Conservation (phyloP, 2,797 vertebrate species). For the Anabacerthia variegaticeps region DNA sequence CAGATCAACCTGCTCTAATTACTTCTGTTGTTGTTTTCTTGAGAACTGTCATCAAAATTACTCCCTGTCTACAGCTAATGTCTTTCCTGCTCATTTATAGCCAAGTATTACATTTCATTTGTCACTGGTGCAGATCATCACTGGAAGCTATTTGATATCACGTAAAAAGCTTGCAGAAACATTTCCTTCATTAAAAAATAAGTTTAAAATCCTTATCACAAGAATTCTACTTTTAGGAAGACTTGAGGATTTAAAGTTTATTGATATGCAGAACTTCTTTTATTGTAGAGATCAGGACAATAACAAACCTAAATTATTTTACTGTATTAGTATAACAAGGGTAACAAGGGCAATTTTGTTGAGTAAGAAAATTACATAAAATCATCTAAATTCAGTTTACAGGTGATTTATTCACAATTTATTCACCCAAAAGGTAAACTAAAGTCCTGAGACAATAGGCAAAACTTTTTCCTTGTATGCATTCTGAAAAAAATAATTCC, state of each 20-base stretch:
- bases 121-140: neutral
- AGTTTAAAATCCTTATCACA: neutral
- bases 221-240: neutral
- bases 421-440: neutral
- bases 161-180: neutral
- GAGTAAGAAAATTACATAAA: neutral
- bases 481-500: neutral
- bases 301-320: neutral
- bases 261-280: neutral
- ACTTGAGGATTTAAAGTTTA: neutral
- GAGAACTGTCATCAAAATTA: neutral
- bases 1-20: neutral
- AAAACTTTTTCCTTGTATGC: neutral
- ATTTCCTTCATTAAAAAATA: neutral
- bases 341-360: neutral
- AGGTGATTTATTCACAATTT: neutral
- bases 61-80: neutral
- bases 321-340: neutral
- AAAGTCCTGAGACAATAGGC: neutral
- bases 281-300: neutral
- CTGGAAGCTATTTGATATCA: neutral
- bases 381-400: neutral
- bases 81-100: neutral
- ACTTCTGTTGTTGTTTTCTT: neutral
- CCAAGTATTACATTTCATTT: neutral